A percentile compares a stretch with the other conserved stretches of the same genome.
These are phyloP conservation scores for Gadus chalcogrammus DNA, from an alignment of 2,113 vertebrate species.

Conservation along the genomic window DNA sequence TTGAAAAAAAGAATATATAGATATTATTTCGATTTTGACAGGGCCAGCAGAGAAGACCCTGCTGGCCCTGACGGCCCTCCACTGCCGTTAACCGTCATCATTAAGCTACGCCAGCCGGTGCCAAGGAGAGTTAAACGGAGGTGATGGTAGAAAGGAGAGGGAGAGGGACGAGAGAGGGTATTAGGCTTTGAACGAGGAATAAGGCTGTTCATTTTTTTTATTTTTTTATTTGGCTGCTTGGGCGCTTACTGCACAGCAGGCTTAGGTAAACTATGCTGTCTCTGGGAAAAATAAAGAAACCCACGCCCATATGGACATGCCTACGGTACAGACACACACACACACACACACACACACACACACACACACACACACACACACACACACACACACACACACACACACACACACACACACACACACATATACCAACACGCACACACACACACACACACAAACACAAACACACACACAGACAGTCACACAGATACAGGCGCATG, in stretches of 20 bases:
- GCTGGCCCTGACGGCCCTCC: no score
- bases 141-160: not conserved
- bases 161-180: constrained; percentile 8
- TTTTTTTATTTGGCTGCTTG: constrained; percentile 54
- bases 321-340: not conserved
- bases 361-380: constrained; percentile 21
- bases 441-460: no score
- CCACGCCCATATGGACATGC: not conserved
- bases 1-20: no score
- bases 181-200: constrained; percentile 57
- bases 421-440: no score
- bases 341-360: constrained; percentile 2
- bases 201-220: constrained; percentile 57
- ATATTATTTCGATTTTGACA: no score
- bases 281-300: constrained; percentile 35
- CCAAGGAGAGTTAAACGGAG: constrained; percentile 57
- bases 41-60: no score
- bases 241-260: constrained; percentile 58
- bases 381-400: constrained; percentile 15
- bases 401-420: constrained; percentile 11
- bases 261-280: constrained; percentile 29
- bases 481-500: no score
- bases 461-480: no score
- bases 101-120: constrained; percentile 50
- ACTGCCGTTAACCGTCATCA: constrained; percentile 43